These are phyloP conservation scores for Oryzaephilus surinamensis DNA, from an alignment of 1,140 invertebrate genomes.

Conservation along the genomic window DNA sequence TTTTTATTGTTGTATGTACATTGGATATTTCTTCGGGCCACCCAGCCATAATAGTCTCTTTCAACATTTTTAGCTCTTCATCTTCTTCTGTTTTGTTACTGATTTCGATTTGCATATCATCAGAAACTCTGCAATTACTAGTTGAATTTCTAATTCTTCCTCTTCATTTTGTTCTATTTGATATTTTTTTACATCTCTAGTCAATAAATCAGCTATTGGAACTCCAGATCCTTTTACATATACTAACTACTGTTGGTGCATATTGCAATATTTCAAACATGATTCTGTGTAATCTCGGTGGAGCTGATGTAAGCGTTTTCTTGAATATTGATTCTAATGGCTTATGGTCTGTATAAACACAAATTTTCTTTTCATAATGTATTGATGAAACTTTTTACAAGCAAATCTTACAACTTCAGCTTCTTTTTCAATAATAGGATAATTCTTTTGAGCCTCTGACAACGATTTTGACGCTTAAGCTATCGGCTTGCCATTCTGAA, in stretches of 20 bases:
- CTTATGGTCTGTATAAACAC: conserved; percentile 19
- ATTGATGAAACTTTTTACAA: conserved; percentile 13
- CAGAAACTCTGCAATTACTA: neutral
- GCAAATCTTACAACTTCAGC: conserved; percentile 30
- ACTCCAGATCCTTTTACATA: conserved; percentile 23
- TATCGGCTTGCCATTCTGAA: conserved; percentile 21
- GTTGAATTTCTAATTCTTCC: conserved; percentile 1
- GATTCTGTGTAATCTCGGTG: conserved; percentile 28
- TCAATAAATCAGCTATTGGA: conserved; percentile 25
- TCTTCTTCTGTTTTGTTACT: neutral
- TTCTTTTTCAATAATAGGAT: conserved; percentile 35
- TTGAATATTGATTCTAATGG: conserved; percentile 36
- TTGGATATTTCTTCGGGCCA: conserved; percentile 1
- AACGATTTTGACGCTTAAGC: conserved; percentile 29
- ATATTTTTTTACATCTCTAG: neutral
- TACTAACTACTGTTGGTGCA: conserved; percentile 20
- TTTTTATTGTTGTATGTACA: too few species aligned
- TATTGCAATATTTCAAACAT: conserved; percentile 16
- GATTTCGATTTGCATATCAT: neutral
- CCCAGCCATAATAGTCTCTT: neutral
- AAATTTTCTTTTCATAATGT: conserved; percentile 32
- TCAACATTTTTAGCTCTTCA: neutral
- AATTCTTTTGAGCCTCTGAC: conserved; percentile 24
- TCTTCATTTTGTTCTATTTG: conserved; percentile 1
- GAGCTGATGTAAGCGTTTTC: conserved; percentile 33